Evolutionary conservation across 2,888 invertebrate species (phyloP), one percentile per base, ranked within the genome.

Genomic region (Ectemnius cavifrons): DNA sequence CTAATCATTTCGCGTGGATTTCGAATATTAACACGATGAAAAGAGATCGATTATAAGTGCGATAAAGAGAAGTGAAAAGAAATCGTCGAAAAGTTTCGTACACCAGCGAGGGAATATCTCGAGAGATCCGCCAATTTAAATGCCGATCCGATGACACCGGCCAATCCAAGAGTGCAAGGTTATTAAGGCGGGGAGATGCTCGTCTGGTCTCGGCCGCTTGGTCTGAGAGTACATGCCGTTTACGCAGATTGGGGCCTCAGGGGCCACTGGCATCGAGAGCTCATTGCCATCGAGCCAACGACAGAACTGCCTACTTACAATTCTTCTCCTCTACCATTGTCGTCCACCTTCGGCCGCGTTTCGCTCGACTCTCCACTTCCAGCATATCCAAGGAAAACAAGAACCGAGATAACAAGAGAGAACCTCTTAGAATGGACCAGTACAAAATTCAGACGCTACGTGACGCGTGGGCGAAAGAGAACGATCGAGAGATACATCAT

Each of bases 91-190:
- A 11, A 37, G 8, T 8, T 4, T 4, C 37, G 37, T 37, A 67
- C 59, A 63, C 60, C 71, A 73, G 75, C 67, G 52, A 79, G 66
- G 67, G 73, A 23, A 64, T 66, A 67, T 71, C 57, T 73, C 71
- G 72, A 57, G 37, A 37, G 65, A 77, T 67, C 70, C 69, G 72
- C 73, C 80, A 80, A 80, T 80, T 73, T 78, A 75, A 80, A 80
- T 75, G 75, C 75, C 75, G 67, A 78, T 75, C 80, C 69, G 66
- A 73, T 73, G 80, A 78, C 71, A 67, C 52, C n/a, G 37, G 71
- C 60, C 79, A 72, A 80, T 79, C 73, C 52, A 52, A 52, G 68
- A 74, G 78, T 78, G 76, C 81, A 77, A 75, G 76, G 70, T 78
- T 78, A 81, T 78, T 81, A 79, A 81, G 69, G 47, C 76, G 72